A percentile compares a stretch with the other conserved stretches of the same genome.
Conservation (phyloP, 1,140 invertebrate species). For the Leptopilina boulardi region DNA sequence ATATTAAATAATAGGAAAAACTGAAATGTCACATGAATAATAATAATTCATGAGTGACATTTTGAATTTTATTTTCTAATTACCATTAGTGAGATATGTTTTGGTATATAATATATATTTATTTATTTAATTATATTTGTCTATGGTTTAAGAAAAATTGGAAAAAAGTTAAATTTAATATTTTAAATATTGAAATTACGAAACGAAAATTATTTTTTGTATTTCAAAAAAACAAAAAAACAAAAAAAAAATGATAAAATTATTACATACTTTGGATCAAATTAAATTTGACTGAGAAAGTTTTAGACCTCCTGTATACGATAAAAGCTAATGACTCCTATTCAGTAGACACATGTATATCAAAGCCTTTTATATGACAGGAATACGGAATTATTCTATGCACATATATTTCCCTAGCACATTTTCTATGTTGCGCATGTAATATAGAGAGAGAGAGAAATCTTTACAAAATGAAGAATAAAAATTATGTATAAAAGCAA, state of each 20-base stretch:
- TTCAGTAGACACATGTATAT: not conserved
- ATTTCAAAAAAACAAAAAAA: no score
- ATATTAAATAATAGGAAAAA: not conserved
- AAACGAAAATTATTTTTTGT: no score
- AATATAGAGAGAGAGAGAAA: not conserved
- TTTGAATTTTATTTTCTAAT: not conserved
- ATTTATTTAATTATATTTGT: no score
- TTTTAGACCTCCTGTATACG: not conserved
- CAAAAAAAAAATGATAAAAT: not conserved
- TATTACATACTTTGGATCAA: not conserved
- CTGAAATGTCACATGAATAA: constrained; percentile 1
- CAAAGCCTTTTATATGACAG: not conserved
- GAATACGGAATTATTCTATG: not conserved
- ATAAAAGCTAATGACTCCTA: not conserved
- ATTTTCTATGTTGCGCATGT: not conserved
- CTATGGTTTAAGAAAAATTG: no score
- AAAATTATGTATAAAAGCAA: no score
- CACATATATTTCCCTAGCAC: not conserved
- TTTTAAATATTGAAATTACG: not conserved
- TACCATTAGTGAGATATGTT: no score
- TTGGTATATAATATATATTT: no score
- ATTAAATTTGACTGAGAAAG: not conserved
- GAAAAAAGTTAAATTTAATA: not conserved
- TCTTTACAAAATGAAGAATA: not conserved
- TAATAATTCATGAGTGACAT: not conserved